Conservation (phyloP, 2,888 invertebrate genomes). For the Patella ulyssiponensis region DNA sequence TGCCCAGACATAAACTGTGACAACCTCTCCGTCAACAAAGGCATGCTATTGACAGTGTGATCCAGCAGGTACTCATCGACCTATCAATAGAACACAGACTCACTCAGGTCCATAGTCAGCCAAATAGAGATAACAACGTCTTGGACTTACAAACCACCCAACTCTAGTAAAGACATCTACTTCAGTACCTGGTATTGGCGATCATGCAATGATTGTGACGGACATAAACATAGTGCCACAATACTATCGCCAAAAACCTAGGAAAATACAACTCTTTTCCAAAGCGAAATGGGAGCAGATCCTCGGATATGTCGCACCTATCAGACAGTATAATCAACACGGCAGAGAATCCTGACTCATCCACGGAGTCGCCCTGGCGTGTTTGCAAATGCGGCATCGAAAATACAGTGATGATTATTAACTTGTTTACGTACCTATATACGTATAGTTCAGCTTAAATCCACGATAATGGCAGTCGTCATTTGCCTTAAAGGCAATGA, state of each 20-base stretch:
- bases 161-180: constrained; percentile 31
- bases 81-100: neutral
- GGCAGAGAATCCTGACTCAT: too few species aligned
- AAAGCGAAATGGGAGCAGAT: too few species aligned
- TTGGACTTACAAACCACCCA: constrained; percentile 36
- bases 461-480: too few species aligned
- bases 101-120: constrained; percentile 31
- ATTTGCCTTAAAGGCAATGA: too few species aligned
- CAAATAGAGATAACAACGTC: constrained; percentile 29
- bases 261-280: too few species aligned
- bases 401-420: too few species aligned
- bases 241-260: neutral
- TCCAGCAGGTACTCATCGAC: constrained; percentile 33
- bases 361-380: too few species aligned
- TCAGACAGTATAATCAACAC: too few species aligned
- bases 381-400: too few species aligned
- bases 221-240: constrained; percentile 27
- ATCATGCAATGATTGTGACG: constrained; percentile 19
- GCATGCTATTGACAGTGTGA: constrained; percentile 25
- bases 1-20: constrained; percentile 34
- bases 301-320: too few species aligned
- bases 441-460: too few species aligned
- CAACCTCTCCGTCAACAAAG: constrained; percentile 8
- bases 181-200: constrained; percentile 17
- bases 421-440: too few species aligned